A percentile compares a stretch with the other conserved stretches of the same genome.
phyloP scores from a whole-genome alignment of 2,797 vertebrate species.

The Lutjanus campechanus region DNA sequence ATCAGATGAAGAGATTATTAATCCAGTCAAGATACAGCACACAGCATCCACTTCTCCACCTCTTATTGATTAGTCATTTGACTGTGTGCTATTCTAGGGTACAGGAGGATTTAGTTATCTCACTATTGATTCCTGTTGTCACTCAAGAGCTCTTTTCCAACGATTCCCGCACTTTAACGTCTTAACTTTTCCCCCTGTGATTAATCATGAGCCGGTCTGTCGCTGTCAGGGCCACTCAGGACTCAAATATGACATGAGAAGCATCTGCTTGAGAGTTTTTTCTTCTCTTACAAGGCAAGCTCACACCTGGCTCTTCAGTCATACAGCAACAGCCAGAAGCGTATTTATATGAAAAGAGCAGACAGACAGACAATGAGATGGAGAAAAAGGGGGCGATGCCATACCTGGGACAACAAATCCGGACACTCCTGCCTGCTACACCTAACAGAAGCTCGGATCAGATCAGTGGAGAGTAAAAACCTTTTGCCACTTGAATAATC shows the following conservation, averaged over 20 bases:
- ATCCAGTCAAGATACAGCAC: conserved; percentile 20
- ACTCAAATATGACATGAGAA: conserved; percentile 24
- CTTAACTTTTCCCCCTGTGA: conserved; percentile 27
- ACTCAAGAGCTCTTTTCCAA: conserved; percentile 49
- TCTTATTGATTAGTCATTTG: conserved; percentile 52
- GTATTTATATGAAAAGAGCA: conserved; percentile 30
- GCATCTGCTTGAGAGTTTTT: conserved; percentile 17
- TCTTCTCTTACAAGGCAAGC: conserved; percentile 6
- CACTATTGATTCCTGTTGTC: conserved; percentile 56
- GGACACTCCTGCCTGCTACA: conserved; percentile 47
- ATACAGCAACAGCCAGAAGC: conserved; percentile 47
- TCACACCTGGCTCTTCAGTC: conserved; percentile 59
- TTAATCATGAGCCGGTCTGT: conserved; percentile 21
- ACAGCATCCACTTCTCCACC: conserved; percentile 24
- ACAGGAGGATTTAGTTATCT: conserved; percentile 60
- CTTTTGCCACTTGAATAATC: conserved; percentile 82
- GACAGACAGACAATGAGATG: not conserved
- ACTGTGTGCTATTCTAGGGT: conserved; percentile 34
- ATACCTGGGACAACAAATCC: conserved; percentile 72
- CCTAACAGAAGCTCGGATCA: conserved; percentile 61
- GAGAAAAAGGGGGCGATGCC: conserved; percentile 29
- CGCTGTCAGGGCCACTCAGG: conserved; percentile 14
- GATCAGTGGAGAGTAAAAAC: conserved; percentile 77
- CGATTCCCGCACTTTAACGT: conserved; percentile 16
- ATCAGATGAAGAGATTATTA: conserved; percentile 24